These are phyloP conservation scores for Nipponacmea schrenckii DNA, from an alignment of 2,888 invertebrate species.

Conservation along the genomic window DNA sequence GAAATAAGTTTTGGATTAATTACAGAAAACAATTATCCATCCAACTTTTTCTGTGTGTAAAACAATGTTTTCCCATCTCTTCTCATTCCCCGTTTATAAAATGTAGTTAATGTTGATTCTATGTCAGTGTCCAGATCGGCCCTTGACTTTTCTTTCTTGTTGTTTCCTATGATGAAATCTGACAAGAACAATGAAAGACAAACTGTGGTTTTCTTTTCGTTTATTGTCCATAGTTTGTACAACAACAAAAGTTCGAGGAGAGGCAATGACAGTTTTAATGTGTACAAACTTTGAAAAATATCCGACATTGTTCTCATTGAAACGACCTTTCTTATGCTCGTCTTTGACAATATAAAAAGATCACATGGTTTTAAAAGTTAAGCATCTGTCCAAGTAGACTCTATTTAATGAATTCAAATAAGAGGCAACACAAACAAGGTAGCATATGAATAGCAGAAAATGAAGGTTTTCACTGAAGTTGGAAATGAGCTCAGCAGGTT, in stretches of 20 bases:
- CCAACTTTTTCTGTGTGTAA: no score
- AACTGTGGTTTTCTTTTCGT: no score
- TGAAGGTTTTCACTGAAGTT: neutral
- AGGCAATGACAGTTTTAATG: neutral
- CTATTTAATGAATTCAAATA: neutral
- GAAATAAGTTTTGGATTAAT: no score
- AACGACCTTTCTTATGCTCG: neutral
- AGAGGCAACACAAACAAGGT: neutral
- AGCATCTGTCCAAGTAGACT: neutral
- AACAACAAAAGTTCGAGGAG: neutral
- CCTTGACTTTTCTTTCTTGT: no score
- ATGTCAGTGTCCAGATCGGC: no score
- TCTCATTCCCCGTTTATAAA: no score
- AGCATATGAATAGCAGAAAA: neutral
- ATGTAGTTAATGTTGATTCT: no score
- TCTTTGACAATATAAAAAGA: neutral
- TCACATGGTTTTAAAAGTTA: neutral
- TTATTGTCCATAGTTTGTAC: neutral
- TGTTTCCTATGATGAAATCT: no score
- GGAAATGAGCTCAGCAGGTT: neutral
- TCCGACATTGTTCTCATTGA: neutral
- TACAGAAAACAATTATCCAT: no score
- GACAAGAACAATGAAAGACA: no score
- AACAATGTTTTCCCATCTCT: no score
- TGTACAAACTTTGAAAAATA: constrained; percentile 9